Base-by-base conservation (phyloP, 2,888 invertebrate genomes). In the Trissoscelio sp. region DNA sequence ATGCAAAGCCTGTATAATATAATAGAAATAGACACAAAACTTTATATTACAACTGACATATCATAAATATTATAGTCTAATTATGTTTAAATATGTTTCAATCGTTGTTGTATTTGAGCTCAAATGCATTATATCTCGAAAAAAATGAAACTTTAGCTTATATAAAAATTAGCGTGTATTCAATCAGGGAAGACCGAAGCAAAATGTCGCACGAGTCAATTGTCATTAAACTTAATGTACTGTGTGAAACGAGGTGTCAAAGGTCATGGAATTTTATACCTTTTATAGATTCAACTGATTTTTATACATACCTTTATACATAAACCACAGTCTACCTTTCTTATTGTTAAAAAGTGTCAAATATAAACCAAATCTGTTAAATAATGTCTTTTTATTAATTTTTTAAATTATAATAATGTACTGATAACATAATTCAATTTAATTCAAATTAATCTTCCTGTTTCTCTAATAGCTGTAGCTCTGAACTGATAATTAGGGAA, bases 1-100 rank as follows among this genome's bases (percentile, higher is more conserved):
- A 31, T 66, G 57, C 37, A 57, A 66, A 74, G 57, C 66, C 57
- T 74, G 74, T 74, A 64, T 55, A 39, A 24, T 69, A 57, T 55
- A 39, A 48, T 74, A 73, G 55, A 46, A 57, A 66, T 74, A 74
- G 57, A 73, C 20, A 18, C 28, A 51, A 72, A 73, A 66, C 57
- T 66, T 64, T 74, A 74, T 74, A 66, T 57, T 58, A 66, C 64
- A 16, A 74, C 66, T 37, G 48, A 74, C 74, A 74, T 74, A 74
- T 74, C 74, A 74, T 44, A n/a, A 46, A 37, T 20, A 74, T 39
- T 18, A 74, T 66, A 74, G 53, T 74, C 12, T 64, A 57, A 64
- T 74, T 74, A 64, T 66, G 60, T 62, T 72, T 60, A 34, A 51
- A 57, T 34, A 57, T 12, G 22, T 70, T 70, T 51, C 24, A 51